These are phyloP conservation scores for Psittacula derbiana DNA, from an alignment of 2,797 vertebrate genomes.

Conservation along the genomic window DNA sequence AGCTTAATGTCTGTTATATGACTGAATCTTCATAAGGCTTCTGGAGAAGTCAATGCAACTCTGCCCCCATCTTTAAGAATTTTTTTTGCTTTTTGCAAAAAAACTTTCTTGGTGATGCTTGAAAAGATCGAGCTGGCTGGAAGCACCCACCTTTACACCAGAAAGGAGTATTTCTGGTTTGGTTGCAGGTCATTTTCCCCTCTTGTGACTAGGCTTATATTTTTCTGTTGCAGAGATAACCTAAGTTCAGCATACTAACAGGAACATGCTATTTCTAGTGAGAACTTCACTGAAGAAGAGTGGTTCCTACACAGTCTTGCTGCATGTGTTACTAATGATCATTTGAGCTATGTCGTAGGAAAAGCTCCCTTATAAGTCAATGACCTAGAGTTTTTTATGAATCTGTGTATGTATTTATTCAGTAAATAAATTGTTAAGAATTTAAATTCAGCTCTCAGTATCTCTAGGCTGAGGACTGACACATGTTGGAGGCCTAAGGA, in stretches of 20 bases:
- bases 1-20: neutral
- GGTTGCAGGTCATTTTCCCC: neutral
- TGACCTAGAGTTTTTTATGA: neutral
- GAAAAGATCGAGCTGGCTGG: neutral
- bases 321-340: neutral
- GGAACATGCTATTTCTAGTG: neutral
- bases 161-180: neutral
- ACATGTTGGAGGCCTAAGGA: neutral
- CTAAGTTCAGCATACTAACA: neutral
- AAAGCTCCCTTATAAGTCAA: neutral
- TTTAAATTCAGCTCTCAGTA: neutral
- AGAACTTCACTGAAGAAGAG: neutral
- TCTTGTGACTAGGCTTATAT: neutral
- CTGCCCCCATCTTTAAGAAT: neutral
- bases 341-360: neutral
- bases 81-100: neutral
- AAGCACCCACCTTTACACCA: neutral
- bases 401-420: neutral
- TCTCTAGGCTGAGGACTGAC: neutral
- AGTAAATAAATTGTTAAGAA: neutral
- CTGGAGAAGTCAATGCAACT: neutral
- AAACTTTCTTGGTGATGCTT: neutral
- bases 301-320: neutral
- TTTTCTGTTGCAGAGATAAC: neutral
- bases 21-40: neutral